Evolutionary conservation across 2,797 vertebrate species (phyloP).

Genomic region (Lutjanus argentimaculatus): DNA sequence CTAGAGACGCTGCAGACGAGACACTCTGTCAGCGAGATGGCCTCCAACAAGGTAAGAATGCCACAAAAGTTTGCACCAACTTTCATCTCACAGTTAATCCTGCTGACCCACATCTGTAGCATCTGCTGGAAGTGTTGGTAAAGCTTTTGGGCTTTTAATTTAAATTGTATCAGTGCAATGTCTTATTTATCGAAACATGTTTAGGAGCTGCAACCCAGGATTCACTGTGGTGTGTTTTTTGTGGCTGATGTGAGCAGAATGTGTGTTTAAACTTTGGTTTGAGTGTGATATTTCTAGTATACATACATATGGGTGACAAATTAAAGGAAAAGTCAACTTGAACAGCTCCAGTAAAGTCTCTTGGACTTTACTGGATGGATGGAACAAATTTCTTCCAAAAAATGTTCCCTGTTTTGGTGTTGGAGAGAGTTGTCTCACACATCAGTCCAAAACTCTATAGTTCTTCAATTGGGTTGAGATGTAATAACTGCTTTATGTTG

Average conservation of each 20-base stretch:
- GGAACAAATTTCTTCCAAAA: too few relatives aligned
- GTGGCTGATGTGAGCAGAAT: slow-evolving; percentile 11
- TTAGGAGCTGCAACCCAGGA: slow-evolving; percentile 41
- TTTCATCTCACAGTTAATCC: not conserved
- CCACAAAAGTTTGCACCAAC: slow-evolving; percentile 23
- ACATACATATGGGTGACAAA: too few relatives aligned
- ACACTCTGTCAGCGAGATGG: slow-evolving; percentile 99
- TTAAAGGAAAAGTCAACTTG: too few relatives aligned
- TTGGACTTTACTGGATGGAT: too few relatives aligned
- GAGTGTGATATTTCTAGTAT: not conserved
- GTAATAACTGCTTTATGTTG: too few relatives aligned
- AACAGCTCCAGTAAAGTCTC: too few relatives aligned
- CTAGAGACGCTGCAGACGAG: slow-evolving; percentile 97
- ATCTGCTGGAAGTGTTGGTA: not conserved
- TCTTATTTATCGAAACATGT: slow-evolving; percentile 7
- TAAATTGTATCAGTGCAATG: not conserved
- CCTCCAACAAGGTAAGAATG: slow-evolving; percentile 95
- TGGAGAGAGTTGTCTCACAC: too few relatives aligned
- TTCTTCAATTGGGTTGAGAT: too few relatives aligned
- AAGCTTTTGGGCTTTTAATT: not conserved
- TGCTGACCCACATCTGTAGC: not conserved
- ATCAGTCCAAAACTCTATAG: too few relatives aligned
- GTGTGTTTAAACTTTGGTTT: not conserved
- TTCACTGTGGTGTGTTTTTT: slow-evolving; percentile 10
- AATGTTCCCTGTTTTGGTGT: too few relatives aligned